A percentile compares a stretch with the other conserved stretches of the same genome.
Conservation (phyloP, 2,888 invertebrate species). For the Euzophera pinguis region DNA sequence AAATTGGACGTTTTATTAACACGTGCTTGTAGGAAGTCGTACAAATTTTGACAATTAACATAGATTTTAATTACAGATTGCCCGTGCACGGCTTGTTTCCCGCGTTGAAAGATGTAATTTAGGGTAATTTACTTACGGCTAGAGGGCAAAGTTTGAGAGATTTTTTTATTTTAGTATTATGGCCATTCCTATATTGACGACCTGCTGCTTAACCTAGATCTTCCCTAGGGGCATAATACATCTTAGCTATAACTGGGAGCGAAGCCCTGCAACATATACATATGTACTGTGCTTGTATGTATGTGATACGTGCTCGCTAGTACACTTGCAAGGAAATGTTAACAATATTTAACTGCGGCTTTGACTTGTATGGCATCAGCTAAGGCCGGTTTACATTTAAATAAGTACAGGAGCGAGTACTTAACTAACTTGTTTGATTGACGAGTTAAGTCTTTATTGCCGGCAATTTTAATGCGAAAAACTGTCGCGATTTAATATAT, state of each 20-base stretch:
- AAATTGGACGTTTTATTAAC: too few relatives aligned
- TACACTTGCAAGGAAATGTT: constrained; percentile 8
- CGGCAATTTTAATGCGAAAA: too few relatives aligned
- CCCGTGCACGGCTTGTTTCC: not conserved
- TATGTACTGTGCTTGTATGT: too few relatives aligned
- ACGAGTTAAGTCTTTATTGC: too few relatives aligned
- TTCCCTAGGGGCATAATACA: too few relatives aligned
- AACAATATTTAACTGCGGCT: constrained; percentile 1
- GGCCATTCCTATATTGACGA: too few relatives aligned
- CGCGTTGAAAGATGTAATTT: not conserved
- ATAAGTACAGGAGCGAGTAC: too few relatives aligned
- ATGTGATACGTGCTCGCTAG: not conserved
- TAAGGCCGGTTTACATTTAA: not conserved
- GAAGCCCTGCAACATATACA: too few relatives aligned
- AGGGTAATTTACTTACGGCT: not conserved
- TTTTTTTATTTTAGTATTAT: not conserved
- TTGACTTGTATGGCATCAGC: constrained; percentile 3
- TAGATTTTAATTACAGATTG: not conserved
- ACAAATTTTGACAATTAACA: not conserved
- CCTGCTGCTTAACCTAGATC: too few relatives aligned
- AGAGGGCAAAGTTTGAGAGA: not conserved
- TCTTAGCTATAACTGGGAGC: too few relatives aligned
- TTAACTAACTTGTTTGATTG: too few relatives aligned
- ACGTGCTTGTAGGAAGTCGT: not conserved
- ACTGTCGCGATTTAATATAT: too few relatives aligned